phyloP scores from a whole-genome alignment of 2,113 vertebrate genomes.

The Parus major region DNA sequence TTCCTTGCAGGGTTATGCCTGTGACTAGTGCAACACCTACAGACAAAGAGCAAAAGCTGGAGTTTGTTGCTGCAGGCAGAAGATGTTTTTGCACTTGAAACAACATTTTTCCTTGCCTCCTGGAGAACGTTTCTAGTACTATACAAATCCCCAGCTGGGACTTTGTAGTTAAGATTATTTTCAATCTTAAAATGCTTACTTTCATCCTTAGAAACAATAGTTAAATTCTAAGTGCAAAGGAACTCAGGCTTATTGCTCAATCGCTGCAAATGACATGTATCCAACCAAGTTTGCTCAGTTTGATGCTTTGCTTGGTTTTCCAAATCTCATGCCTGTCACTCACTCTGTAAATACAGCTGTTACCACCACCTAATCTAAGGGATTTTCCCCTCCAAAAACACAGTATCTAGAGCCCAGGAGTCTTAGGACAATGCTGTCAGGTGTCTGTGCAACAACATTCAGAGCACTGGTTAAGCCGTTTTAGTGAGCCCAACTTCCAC shows the following conservation, averaged over 20 bases:
- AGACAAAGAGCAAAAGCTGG: neutral
- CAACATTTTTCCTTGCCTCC: neutral
- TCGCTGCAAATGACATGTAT: rapidly evolving
- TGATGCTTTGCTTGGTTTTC: neutral
- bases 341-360: neutral
- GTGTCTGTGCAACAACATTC: neutral
- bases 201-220: neutral
- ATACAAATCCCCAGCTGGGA: neutral
- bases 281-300: neutral
- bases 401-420: neutral
- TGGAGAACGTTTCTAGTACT: neutral
- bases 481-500: neutral
- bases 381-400: neutral
- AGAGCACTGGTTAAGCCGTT: neutral
- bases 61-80: neutral
- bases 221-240: neutral
- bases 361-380: neutral
- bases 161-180: neutral
- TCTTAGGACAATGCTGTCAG: neutral
- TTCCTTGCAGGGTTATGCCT: neutral
- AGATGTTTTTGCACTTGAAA: neutral
- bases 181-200: neutral
- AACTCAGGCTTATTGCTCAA: neutral
- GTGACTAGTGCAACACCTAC: neutral
- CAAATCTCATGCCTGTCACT: neutral